phyloP scores from a whole-genome alignment of 2,113 vertebrate species.

The Ciconia maguari region DNA sequence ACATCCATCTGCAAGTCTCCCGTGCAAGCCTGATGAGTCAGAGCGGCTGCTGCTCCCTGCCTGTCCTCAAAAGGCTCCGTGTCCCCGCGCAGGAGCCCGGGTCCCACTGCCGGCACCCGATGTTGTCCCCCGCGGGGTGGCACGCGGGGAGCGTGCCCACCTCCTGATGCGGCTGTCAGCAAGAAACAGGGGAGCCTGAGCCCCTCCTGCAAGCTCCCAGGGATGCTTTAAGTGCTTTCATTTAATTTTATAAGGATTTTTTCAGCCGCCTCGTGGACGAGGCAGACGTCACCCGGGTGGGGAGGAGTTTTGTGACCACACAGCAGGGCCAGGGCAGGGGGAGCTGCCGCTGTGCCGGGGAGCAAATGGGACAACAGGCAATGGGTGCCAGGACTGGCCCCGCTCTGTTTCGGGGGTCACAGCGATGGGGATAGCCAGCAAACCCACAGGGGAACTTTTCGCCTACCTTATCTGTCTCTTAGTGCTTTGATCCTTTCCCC shows the following conservation, averaged over 20 bases:
- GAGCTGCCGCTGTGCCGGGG: background rate
- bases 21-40: background rate
- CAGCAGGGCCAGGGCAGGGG: background rate
- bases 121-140: rapidly evolving
- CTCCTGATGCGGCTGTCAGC: background rate
- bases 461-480: background rate
- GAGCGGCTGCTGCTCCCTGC: background rate
- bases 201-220: background rate
- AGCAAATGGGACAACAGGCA: background rate
- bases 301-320: background rate
- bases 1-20: background rate
- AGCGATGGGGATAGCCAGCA: background rate
- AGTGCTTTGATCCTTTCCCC: background rate
- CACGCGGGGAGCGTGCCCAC: rapidly evolving
- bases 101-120: background rate
- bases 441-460: background rate
- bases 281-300: background rate
- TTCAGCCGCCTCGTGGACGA: background rate
- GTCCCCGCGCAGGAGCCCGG: background rate
- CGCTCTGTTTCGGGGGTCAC: background rate
- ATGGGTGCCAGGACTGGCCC: background rate
- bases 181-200: background rate
- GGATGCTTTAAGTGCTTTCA: background rate
- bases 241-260: background rate
- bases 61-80: background rate